A percentile compares a stretch with the other conserved stretches of the same genome.
These are phyloP conservation scores for Pterois miles DNA, from an alignment of 2,797 vertebrate genomes.

Conservation along the genomic window DNA sequence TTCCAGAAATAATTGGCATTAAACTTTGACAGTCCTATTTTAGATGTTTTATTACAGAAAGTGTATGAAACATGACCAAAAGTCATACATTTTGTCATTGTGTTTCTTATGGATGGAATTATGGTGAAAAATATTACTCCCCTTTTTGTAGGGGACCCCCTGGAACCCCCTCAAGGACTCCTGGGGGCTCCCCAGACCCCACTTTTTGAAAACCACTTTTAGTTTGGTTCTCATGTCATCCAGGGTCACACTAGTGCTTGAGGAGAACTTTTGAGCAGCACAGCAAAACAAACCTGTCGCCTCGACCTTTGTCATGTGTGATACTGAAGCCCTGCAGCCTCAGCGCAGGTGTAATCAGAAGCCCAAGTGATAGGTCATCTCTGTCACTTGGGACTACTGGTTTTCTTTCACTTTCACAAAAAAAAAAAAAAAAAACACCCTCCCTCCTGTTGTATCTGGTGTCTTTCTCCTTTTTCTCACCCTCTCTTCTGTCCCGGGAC, in stretches of 20 bases:
- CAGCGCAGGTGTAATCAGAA: constrained; percentile 62
- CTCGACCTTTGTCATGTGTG: constrained; percentile 48
- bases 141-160: too few relatives aligned
- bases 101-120: too few relatives aligned
- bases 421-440: background rate
- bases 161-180: too few relatives aligned
- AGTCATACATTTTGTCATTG: too few relatives aligned
- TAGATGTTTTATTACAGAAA: too few relatives aligned
- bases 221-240: constrained; percentile 18
- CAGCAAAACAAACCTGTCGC: constrained; percentile 5
- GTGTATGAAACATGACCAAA: too few relatives aligned
- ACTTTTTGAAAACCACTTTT: too few relatives aligned
- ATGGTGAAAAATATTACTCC: too few relatives aligned
- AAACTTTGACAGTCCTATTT: too few relatives aligned
- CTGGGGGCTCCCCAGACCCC: too few relatives aligned
- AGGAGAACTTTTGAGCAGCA: constrained; percentile 15
- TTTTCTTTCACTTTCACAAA: constrained; percentile 47
- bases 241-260: constrained; percentile 16
- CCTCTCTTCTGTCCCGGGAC: constrained; percentile 42
- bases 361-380: constrained; percentile 45
- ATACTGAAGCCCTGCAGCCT: constrained; percentile 37
- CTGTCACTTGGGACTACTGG: constrained; percentile 49
- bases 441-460: constrained; percentile 52
- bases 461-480: constrained; percentile 30
- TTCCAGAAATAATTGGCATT: too few relatives aligned